Evolutionary conservation across 1,140 invertebrate genomes (phyloP).

Genomic region (Whitmania pigra): DNA sequence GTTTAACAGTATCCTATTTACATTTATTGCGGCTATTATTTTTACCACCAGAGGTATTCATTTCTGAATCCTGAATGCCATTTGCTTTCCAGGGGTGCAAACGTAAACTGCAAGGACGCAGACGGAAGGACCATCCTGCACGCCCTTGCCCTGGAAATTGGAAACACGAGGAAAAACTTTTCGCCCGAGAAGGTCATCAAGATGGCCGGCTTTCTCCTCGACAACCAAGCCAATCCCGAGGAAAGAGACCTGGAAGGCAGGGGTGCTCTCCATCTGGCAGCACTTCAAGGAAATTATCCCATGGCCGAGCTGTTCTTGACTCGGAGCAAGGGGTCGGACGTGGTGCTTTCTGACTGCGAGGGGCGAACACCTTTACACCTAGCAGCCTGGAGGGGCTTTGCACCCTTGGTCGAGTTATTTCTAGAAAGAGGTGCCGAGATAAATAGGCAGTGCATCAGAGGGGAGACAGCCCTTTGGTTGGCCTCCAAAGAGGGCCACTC

Average conservation of each 20-base stretch:
- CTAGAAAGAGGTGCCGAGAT: constrained; percentile 52
- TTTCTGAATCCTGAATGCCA: too few species aligned
- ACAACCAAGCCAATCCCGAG: constrained; percentile 64
- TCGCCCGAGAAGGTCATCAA: constrained; percentile 34
- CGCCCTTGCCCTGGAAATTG: constrained; percentile 66
- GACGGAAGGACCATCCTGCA: constrained; percentile 82
- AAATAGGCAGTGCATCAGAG: constrained; percentile 84
- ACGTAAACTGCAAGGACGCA: constrained; percentile 76
- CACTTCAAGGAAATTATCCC: constrained; percentile 80
- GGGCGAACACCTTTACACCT: constrained; percentile 62
- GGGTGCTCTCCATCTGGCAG: constrained; percentile 77
- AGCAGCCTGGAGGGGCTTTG: constrained; percentile 86
- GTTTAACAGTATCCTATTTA: too few species aligned
- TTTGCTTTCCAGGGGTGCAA: constrained; percentile 50
- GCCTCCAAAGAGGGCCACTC: constrained; percentile 89
- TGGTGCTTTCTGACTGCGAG: constrained; percentile 62
- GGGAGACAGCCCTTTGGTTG: constrained; percentile 79
- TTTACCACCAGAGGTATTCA: too few species aligned
- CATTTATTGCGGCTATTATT: too few species aligned
- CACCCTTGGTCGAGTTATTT: constrained; percentile 65
- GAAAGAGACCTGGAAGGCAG: constrained; percentile 76
- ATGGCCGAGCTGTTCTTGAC: constrained; percentile 72
- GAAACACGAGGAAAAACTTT: neutral
- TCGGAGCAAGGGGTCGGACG: constrained; percentile 68
- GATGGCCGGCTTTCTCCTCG: constrained; percentile 50